Evolutionary conservation across 1,140 invertebrate species (phyloP), one percentile per base, ranked within the genome.

Genomic region (Trichonephila inaurata): DNA sequence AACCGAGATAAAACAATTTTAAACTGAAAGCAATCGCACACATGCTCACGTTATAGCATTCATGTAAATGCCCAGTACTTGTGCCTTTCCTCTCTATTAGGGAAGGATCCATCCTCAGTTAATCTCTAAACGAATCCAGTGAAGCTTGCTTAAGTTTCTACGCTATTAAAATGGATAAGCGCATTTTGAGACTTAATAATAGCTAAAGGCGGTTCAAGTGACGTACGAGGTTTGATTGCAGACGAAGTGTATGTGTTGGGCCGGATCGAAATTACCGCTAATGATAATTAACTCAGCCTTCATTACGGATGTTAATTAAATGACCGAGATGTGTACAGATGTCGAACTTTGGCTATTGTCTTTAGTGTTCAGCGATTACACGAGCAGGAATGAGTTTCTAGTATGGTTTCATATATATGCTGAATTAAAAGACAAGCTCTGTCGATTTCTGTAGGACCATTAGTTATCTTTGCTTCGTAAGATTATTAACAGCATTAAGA

Each of bases 301-400:
- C 82, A 85, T 85, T 85, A 85, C 44, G 82, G 82, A 85, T 85
- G 82, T 85, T 85, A 85, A 85, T 85, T 85, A 85, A 83, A 85
- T 85, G 82, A 85, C 82, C 58, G 82, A 85, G 82, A 85, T 85
- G 82, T 85, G 58, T 60, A n/a, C 82, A 58, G 82, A 85, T 85
- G 82, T 85, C 44, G 58, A 85, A 85, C 44, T 60, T 85, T 51
- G 44, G 58, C 82, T 60, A 85, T 60, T 85, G 58, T 85, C 58
- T 60, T 51, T 60, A 58, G 82, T 58, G 58, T n/a, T 51, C 58
- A 24, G 82, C 14, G 58, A 51, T 85, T 85, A 85, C 82, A 85
- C 24, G 82, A 85, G 58, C 44, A 58, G 82, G 44, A 85, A 85
- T 28, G 82, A 85, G 72, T 77, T 33, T 77, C 72, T 33, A 77